Evolutionary conservation across 1,140 invertebrate species (phyloP).

Genomic region (Zaprionus lachaisei): DNA sequence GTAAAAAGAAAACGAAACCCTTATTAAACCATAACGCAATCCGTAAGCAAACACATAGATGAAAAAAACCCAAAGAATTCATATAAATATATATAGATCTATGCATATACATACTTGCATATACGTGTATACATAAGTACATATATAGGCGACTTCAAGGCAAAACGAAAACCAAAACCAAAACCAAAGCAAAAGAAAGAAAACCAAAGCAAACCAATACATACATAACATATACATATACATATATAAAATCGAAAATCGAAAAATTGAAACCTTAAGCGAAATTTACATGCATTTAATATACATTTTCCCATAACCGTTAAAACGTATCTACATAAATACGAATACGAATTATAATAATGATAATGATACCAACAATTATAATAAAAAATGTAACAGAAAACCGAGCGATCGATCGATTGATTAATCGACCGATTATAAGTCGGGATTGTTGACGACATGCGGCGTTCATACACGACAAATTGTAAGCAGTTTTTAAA

Average conservation of each 20-base stretch:
- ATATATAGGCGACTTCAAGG: conserved; percentile 70
- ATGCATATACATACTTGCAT: conserved; percentile 33
- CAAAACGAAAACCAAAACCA: conserved; percentile 46
- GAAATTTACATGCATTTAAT: conserved; percentile 73
- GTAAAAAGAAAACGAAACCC: conserved; percentile 12
- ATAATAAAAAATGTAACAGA: conserved; percentile 27
- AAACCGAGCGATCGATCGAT: conserved; percentile 24
- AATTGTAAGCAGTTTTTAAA: conserved; percentile 76
- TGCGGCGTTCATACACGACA: conserved; percentile 15
- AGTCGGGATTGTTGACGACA: conserved; percentile 1
- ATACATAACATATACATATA: conserved; percentile 55
- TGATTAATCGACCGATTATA: background rate
- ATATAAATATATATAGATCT: conserved; percentile 24
- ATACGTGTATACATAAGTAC: conserved; percentile 49
- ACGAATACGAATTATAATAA: conserved; percentile 55
- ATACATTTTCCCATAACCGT: conserved; percentile 78
- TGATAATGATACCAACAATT: conserved; percentile 36
- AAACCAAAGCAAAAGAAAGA: conserved; percentile 49
- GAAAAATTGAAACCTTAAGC: conserved; percentile 47
- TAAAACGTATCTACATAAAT: conserved; percentile 49
- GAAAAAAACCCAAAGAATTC: background rate
- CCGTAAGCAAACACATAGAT: conserved; percentile 8
- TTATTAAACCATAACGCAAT: background rate
- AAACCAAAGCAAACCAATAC: conserved; percentile 43
- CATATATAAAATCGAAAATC: conserved; percentile 38